Evolutionary conservation across 1,140 invertebrate species (phyloP), one percentile per base, ranked within the genome.

Genomic region (Lucilia cuprina): DNA sequence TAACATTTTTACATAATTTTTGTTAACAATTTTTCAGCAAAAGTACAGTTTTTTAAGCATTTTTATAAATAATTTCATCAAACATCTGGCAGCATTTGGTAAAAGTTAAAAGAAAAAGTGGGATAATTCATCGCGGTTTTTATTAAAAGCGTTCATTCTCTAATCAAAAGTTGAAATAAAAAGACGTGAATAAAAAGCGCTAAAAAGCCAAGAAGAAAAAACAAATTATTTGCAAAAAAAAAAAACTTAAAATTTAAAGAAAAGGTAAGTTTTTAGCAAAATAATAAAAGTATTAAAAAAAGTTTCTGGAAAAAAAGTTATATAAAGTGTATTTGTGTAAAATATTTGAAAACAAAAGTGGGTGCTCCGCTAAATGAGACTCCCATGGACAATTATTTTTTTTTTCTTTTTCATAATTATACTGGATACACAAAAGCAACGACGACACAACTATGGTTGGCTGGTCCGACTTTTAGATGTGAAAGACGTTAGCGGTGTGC

Each of bases 301-400:
- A 70, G n/a, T 70, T 21, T 14, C 25, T 14, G 5, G 9, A 49
- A 14, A 49, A 49, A 49, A 49, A 49, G 5, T 49, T 12, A 30
- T 12, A 49, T 2, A 21, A 74, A 12, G 9, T 74, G 25, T 10
- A 5, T 74, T 13, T 30, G 70, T 21, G 9, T 12, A 5, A 49
- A 49, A 2, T 14, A 49, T 1, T 12, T 49, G 9, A 80, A 80
- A 82, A 30, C 41, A 82, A 30, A 30, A 35, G 7, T 30, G 78
- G 78, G 78, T 82, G 78, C 78, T 82, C 82, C 82, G 47, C 82
- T 82, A 55, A 82, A 7, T 82, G 47, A 49, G 82, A 49, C 82
- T 82, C 50, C 82, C 25, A 35, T 82, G 82, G 82, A 50, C 50
- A 82, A n/a, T n/a, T n/a, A n/a, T n/a, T n/a, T n/a, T n/a, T 13